Conservation (phyloP, 2,888 invertebrate genomes). For the Chrysolina americana region DNA sequence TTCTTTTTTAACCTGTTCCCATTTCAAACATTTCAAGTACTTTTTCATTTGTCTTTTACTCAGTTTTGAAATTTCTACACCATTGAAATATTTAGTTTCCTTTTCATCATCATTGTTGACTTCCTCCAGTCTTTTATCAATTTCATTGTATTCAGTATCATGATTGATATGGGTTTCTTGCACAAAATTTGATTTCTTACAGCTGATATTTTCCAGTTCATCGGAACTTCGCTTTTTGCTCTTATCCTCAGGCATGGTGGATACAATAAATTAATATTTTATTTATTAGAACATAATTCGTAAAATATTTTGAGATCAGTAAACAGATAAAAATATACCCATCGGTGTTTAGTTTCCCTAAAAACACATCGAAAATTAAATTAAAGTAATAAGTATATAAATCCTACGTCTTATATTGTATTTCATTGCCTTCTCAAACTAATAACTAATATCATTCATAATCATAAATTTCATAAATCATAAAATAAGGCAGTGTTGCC, state of each 20-base stretch:
- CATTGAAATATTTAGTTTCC: constrained; percentile 62
- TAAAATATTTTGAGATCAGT: too few species aligned
- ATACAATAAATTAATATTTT: too few species aligned
- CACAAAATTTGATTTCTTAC: not conserved
- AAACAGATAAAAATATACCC: too few species aligned
- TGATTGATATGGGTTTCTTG: not conserved
- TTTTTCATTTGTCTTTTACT: constrained; percentile 68
- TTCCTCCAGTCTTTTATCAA: not conserved
- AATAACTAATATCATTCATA: too few species aligned
- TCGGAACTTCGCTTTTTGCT: not conserved
- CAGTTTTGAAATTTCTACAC: constrained; percentile 66
- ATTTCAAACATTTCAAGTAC: constrained; percentile 78
- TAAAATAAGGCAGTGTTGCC: too few species aligned
- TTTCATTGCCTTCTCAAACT: too few species aligned
- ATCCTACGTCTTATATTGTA: too few species aligned
- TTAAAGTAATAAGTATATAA: too few species aligned
- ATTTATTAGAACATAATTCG: too few species aligned
- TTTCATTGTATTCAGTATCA: not conserved
- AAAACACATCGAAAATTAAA: too few species aligned
- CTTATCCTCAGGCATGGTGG: not conserved
- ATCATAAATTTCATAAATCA: too few species aligned
- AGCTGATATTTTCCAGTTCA: constrained; percentile 10
- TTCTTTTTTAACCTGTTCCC: constrained; percentile 79
- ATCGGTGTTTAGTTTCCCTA: too few species aligned
- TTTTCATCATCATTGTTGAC: not conserved